Percentiles rank a stretch among this genome's conserved stretches.
Evolutionary conservation across 2,888 invertebrate species (phyloP).

Genomic region (Aporophyla lueneburgensis): DNA sequence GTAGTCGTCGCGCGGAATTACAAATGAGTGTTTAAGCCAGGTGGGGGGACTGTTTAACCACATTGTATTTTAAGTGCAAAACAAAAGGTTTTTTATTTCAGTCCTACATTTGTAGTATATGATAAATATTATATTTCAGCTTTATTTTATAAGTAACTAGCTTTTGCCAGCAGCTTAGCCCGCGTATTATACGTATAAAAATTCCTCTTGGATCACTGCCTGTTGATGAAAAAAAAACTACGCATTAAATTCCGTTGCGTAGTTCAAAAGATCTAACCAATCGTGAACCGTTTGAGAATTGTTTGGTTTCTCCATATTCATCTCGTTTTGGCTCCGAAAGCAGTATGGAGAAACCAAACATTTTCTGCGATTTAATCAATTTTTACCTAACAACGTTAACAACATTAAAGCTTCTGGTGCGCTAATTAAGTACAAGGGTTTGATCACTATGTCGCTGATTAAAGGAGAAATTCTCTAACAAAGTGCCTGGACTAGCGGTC

Average conservation of each 20-base stretch:
- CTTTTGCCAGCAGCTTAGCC: no score
- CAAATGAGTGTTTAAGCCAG: slow-evolving; percentile 69
- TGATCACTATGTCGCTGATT: slow-evolving; percentile 35
- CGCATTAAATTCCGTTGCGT: no score
- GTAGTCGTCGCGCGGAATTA: slow-evolving; percentile 78
- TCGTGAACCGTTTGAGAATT: no score
- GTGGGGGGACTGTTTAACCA: slow-evolving; percentile 24
- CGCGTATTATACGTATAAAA: no score
- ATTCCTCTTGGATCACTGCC: no score
- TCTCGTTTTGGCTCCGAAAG: no score
- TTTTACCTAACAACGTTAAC: background rate
- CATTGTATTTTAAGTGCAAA: slow-evolving; percentile 11
- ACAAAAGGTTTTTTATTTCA: background rate
- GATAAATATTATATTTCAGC: background rate
- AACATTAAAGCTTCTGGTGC: slow-evolving; percentile 19
- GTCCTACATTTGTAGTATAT: background rate
- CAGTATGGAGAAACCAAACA: no score
- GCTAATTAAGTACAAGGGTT: slow-evolving; percentile 47
- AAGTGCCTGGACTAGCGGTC: slow-evolving; percentile 64
- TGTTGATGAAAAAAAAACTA: no score
- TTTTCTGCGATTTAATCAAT: no score
- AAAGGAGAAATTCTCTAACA: slow-evolving; percentile 66
- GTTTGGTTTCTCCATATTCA: no score
- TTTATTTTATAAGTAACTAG: no score
- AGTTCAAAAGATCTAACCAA: no score